Evolutionary conservation across 2,797 vertebrate genomes (phyloP).

Genomic region (Mionectes olivaceus): DNA sequence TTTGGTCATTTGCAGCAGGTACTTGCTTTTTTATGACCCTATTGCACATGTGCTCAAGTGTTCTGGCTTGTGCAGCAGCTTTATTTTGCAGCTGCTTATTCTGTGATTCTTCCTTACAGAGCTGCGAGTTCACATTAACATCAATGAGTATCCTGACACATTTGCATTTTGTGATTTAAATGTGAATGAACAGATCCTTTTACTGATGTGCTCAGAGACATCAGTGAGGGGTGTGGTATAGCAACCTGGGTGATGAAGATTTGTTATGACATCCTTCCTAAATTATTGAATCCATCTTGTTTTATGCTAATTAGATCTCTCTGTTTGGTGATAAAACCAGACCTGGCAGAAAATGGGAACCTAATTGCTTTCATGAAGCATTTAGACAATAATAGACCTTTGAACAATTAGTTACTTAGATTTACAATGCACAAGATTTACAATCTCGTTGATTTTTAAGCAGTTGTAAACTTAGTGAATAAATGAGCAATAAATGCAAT

Average conservation of each 20-base stretch:
- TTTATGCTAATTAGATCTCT: constrained; percentile 47
- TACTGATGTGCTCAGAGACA: not conserved
- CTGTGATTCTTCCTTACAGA: constrained; percentile 18
- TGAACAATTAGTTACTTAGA: constrained; percentile 40
- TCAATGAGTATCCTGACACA: not conserved
- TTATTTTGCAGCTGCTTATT: not conserved
- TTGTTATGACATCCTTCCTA: constrained; percentile 29
- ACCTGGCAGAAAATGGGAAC: constrained; percentile 41
- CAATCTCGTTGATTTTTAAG: not conserved
- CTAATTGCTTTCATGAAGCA: constrained; percentile 56
- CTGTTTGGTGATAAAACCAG: constrained; percentile 51
- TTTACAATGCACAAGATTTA: constrained; percentile 3
- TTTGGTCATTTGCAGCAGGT: not conserved
- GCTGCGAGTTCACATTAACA: not conserved
- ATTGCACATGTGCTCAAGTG: not conserved
- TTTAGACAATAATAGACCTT: constrained; percentile 50
- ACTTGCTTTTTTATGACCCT: not conserved
- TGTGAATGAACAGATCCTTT: not conserved
- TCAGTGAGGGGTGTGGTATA: not conserved
- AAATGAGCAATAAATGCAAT: not conserved
- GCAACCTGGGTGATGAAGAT: constrained; percentile 10
- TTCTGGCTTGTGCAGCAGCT: not conserved
- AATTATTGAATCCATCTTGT: constrained; percentile 38
- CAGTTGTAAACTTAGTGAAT: constrained; percentile 20
- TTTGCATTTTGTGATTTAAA: constrained; percentile 48